phyloP scores from a whole-genome alignment of 2,888 invertebrate genomes.

The Reticulitermes lucifugus region DNA sequence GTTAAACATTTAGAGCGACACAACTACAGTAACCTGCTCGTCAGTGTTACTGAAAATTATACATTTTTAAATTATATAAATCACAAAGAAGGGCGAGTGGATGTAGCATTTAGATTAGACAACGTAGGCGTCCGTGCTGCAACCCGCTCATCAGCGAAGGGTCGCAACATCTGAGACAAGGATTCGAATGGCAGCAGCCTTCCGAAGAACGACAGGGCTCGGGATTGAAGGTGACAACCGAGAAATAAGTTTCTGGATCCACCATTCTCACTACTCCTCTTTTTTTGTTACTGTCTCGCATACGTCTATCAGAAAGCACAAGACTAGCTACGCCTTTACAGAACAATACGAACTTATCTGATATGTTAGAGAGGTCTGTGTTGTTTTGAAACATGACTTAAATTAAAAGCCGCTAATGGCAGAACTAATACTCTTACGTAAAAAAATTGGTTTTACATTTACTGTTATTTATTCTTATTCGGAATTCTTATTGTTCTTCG shows the following conservation, averaged over 20 bases:
- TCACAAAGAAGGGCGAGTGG: too few species aligned
- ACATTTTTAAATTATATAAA: too few species aligned
- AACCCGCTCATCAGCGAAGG: slow-evolving; percentile 28
- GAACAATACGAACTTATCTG: background rate
- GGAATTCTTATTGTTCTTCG: too few species aligned
- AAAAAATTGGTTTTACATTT: too few species aligned
- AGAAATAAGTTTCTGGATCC: slow-evolving; percentile 50
- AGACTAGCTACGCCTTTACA: background rate
- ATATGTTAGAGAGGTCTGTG: background rate
- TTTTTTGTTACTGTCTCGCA: slow-evolving; percentile 13
- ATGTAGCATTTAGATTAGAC: slow-evolving; percentile 18
- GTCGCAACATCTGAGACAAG: slow-evolving; percentile 31
- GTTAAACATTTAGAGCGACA: too few species aligned
- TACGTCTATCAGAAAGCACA: slow-evolving; percentile 24
- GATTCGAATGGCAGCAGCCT: slow-evolving; percentile 36
- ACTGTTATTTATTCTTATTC: too few species aligned
- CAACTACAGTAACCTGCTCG: too few species aligned
- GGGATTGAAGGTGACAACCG: slow-evolving; percentile 52
- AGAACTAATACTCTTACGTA: background rate
- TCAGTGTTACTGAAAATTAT: too few species aligned
- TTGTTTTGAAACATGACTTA: background rate
- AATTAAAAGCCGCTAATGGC: background rate
- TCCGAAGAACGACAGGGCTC: slow-evolving; percentile 39
- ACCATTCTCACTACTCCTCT: background rate
- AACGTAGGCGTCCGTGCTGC: background rate